Evolutionary conservation across 1,140 invertebrate species (phyloP), one percentile per base, ranked within the genome.

Genomic region (Apis cerana): DNA sequence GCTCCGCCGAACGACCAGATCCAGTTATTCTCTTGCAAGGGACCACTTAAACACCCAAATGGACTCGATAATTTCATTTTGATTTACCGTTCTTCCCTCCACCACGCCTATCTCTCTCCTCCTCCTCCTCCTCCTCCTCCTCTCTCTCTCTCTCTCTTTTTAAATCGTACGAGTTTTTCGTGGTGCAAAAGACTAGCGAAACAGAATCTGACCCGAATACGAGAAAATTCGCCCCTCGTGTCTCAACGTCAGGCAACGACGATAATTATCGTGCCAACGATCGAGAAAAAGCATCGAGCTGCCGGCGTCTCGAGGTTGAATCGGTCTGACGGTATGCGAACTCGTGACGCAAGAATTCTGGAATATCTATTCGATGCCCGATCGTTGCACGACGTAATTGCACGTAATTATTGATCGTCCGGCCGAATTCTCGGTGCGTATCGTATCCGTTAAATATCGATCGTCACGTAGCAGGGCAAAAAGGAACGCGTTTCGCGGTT

Each of bases 51-150:
- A 88, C 82, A 78, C 70, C 80, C 72, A 83, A 85, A 88, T 85
- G 86, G 86, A 89, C 80, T 85, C 76, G 88, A 88, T 89, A 84
- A 89, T 89, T 88, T 89, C 84, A 81, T 85, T 80, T 85, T 87
- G 86, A 85, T 86, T 89, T 85, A 87, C 84, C 70, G 74, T 78
- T 54, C 50, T 52, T 67, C 75, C 65, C 52, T 43, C 48, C n/a
- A 21, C 76, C 74, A 80, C 75, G 68, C 76, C 48, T n/a, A 19
- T 43, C 43, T 15, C 70, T 15, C 15, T 64, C 33, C 11, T 21
- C n/a, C 19, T 8, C 33, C 23, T 68, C 12, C 5, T 21, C 4
- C 3, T 9, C 17, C 12, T 13, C 17, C 19, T 8, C 19, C 17
- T 65, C 23, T n/a, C 59, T 62, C 13, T 13, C 4, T 33, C 7